Evolutionary conservation across 2,113 vertebrate genomes (phyloP), one percentile per base, ranked within the genome.

Genomic region (Reinhardtius hippoglossoides): DNA sequence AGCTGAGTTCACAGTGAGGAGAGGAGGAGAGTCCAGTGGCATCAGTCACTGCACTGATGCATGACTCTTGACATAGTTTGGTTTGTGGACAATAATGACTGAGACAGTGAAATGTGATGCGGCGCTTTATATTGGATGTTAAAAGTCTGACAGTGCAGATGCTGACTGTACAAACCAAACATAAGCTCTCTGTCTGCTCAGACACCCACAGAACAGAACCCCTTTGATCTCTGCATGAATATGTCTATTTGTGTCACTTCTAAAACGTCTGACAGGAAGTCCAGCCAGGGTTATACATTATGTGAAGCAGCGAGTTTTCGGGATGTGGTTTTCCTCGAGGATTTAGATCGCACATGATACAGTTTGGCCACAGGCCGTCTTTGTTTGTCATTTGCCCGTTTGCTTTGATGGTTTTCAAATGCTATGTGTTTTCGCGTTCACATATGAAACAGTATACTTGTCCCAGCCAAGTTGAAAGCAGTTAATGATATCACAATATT

Each of bases 311-410:
- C 31, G 6, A 86, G 60, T 74, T 86, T 24, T 83, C 55, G 50
- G 89, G 92, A 93, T 92, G 90, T 92, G 92, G 89, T 70, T 93
- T 90, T 85, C 83, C 79, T 61, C 42, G 52, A 78, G 74, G 87
- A 87, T 76, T 85, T 54, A 80, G 75, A 86, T 87, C 78, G 78
- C 50, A 78, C 79, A 87, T 84, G 82, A 91, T 87, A 87, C 79
- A 76, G 67, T 72, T 15, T 56, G 26, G 77, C 82, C 80, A 83
- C 81, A 84, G 85, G 81, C 78, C n/a, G 83, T 76, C 88, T 90
- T 91, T 88, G 79, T 87, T 89, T 86, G 71, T 85, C 77, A 79
- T 82, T 85, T 84, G 68, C 21, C 27, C 10, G 1, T 58, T 85
- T 71, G 58, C 78, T 90, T 92, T 88, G 81, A 86, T 82, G 80